Percentiles rank a stretch among this genome's conserved stretches.
These are phyloP conservation scores for Morelia viridis DNA, from an alignment of 2,797 vertebrate species.

Conservation along the genomic window DNA sequence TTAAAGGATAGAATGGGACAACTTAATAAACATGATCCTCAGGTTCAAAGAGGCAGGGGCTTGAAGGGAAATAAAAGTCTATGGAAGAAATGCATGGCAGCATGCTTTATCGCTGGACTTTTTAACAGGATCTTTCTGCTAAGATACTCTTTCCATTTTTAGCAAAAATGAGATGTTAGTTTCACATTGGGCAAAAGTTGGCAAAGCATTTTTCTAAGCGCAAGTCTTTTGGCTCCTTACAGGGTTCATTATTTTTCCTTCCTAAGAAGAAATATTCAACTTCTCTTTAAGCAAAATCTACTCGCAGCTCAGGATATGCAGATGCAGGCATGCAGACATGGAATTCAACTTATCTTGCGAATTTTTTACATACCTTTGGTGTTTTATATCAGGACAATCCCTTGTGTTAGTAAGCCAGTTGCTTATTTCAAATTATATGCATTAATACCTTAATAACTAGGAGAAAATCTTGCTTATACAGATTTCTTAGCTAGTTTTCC, in stretches of 20 bases:
- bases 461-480: neutral
- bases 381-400: neutral
- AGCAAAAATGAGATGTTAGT: neutral
- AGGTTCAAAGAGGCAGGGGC: neutral
- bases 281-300: neutral
- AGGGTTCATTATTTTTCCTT: neutral
- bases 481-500: neutral
- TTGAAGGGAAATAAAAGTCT: neutral
- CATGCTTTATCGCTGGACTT: neutral
- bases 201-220: neutral
- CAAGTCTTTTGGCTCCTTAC: neutral
- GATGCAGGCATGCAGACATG: neutral
- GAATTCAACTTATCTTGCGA: neutral
- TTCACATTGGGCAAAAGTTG: neutral
- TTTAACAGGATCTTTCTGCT: neutral
- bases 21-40: neutral
- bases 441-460: neutral
- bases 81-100: neutral
- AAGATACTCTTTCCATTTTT: neutral
- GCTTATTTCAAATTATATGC: neutral
- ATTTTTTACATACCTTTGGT: neutral
- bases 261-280: neutral
- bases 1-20: neutral
- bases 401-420: neutral
- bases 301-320: neutral